Percentiles rank a stretch among this genome's conserved stretches.
These are phyloP conservation scores for Cichladusa arquata DNA, from an alignment of 2,113 vertebrate species.

Conservation along the genomic window DNA sequence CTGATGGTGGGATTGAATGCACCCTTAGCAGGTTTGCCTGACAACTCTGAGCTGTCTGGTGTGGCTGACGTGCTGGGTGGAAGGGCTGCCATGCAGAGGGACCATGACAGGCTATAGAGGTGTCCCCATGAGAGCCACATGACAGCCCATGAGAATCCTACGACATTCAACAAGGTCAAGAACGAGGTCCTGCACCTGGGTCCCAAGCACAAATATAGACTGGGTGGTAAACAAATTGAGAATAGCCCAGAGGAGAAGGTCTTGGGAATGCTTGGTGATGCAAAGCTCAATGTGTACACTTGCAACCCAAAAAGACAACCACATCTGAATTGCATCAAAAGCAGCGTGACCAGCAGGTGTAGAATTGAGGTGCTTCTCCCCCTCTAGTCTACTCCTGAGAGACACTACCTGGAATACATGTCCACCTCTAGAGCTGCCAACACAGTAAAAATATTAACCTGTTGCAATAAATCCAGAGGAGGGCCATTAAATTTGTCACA, in stretches of 20 bases:
- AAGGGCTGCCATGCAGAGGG: background rate
- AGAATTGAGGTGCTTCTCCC: background rate
- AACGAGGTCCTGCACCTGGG: background rate
- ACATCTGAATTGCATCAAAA: background rate
- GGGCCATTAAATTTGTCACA: background rate
- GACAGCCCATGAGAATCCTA: background rate
- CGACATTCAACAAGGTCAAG: background rate
- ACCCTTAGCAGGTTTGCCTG: background rate
- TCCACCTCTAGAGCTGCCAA: background rate
- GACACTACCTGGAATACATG: background rate
- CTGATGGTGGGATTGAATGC: background rate
- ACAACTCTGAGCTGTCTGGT: no score
- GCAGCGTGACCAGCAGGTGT: rapidly evolving
- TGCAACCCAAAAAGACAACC: background rate
- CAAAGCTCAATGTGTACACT: background rate
- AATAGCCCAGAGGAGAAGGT: background rate
- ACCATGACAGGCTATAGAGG: background rate
- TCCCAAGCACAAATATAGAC: background rate
- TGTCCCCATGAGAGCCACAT: background rate
- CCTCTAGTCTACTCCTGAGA: background rate
- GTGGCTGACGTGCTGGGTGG: rapidly evolving
- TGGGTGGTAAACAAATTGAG: background rate
- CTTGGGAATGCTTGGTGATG: background rate
- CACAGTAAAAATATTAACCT: background rate
- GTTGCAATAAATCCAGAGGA: background rate